These are phyloP conservation scores for Limnodromus scolopaceus DNA, from an alignment of 2,797 vertebrate genomes.

Conservation along the genomic window DNA sequence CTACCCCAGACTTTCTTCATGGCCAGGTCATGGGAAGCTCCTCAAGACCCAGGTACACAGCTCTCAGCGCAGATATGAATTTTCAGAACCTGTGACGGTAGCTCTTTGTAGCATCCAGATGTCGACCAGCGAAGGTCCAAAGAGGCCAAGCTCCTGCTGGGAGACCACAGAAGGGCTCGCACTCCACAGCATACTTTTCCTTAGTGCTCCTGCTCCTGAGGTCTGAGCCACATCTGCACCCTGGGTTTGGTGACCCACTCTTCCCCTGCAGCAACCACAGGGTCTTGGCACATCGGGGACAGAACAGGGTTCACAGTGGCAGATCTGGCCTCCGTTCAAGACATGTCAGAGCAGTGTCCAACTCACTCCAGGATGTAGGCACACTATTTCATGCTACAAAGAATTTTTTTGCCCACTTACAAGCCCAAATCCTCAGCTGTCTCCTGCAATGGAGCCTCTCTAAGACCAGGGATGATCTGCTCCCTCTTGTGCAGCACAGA, in stretches of 20 bases:
- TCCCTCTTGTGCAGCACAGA: background rate
- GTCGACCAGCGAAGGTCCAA: background rate
- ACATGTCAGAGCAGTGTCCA: background rate
- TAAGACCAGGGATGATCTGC: background rate
- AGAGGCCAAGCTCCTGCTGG: background rate
- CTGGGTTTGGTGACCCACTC: accelerated
- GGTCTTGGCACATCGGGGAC: background rate
- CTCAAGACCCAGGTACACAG: accelerated
- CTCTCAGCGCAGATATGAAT: background rate
- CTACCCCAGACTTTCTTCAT: background rate
- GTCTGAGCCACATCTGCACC: background rate
- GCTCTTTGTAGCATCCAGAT: background rate
- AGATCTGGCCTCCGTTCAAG: background rate
- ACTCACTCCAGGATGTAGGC: accelerated
- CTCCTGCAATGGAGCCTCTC: background rate
- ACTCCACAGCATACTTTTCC: accelerated
- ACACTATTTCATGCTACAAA: background rate
- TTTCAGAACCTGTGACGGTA: background rate
- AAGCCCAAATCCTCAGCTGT: background rate
- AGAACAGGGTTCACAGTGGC: accelerated
- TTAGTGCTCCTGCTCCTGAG: accelerated
- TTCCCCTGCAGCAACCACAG: background rate
- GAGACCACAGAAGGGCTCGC: background rate
- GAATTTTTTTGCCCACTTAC: background rate
- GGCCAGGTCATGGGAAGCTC: background rate